Base-by-base conservation (phyloP, 2,888 invertebrate genomes). In the Argyra leucocephala region DNA sequence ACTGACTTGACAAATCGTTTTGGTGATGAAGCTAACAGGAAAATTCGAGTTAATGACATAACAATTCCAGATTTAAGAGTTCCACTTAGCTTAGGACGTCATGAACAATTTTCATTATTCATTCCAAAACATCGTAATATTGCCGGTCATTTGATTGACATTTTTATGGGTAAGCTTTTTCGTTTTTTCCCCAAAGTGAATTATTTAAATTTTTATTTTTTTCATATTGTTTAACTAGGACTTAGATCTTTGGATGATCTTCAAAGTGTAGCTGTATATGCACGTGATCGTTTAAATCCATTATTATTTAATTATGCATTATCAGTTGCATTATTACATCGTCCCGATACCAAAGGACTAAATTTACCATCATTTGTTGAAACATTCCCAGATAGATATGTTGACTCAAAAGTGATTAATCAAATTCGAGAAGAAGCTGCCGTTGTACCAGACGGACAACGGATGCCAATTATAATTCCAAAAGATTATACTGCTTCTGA, bases 301-400 rank as follows among this genome's bases (percentile, higher is more conserved):
- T 86, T 88, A 69, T 78, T 93, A 72, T 93, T 89, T 79, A 88
- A 90, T 76, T 92, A 92, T 75, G 86, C 88, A 24, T 82, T 87
- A 37, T 88, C 90, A 1, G 89, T 92, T 23, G 89, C 90, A 0
- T 76, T 92, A 58, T 80, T 90, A 70, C 89, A 91, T 81, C 79
- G 83, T 10, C 75, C 76, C 1, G 88, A 88, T 73, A 87, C 87
- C 22, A 82, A 81, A 71, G 80, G 83, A 64, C 73, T 87, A 22
- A 80, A 80, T 15, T 76, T 88, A 59, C 85, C 86, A 22, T 84
- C 86, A 63, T 83, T 86, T 67, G 83, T 83, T 1, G 86, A 88
- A 73, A 81, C 83, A 22, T 86, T 88, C 75, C 88, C 88, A 0
- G 83, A 84, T 36, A 85, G 85, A 71, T 88, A 86, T 74, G 79